These are phyloP conservation scores for Salminus brasiliensis DNA, from an alignment of 2,113 vertebrate genomes.

Conservation along the genomic window DNA sequence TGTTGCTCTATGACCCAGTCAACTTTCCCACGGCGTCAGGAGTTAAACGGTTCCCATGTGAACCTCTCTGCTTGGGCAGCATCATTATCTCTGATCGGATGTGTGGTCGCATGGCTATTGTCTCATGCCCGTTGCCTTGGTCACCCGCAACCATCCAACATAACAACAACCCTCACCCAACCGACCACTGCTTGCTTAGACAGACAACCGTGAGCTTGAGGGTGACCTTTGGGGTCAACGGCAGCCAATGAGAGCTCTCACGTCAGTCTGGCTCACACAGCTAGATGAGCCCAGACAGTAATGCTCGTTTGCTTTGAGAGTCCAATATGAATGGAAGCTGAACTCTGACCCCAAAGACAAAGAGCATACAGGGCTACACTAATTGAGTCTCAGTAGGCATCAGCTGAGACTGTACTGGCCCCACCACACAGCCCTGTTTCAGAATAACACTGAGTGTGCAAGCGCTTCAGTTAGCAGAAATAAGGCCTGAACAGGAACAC, in stretches of 20 bases:
- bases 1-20: constrained; percentile 3
- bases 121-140: constrained; percentile 57
- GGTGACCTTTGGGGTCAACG: constrained; percentile 49
- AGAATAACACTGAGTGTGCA: background rate
- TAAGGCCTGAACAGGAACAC: background rate
- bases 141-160: constrained; percentile 44
- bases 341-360: background rate
- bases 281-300: background rate
- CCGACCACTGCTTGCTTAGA: constrained; percentile 7
- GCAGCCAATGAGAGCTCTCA: constrained; percentile 40
- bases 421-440: background rate
- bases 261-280: constrained; percentile 12
- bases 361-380: background rate
- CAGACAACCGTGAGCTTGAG: constrained; percentile 22
- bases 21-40: constrained; percentile 47
- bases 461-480: background rate
- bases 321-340: constrained; percentile 30
- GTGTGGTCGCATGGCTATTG: constrained; percentile 64
- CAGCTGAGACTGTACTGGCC: background rate
- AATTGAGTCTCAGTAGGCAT: background rate
- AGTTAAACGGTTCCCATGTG: constrained; percentile 68
- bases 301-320: constrained; percentile 10
- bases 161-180: constrained; percentile 43
- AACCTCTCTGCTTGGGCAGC: constrained; percentile 52
- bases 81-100: constrained; percentile 62